Percentiles rank a stretch among this genome's conserved stretches.
These are phyloP conservation scores for Ophiothrix spiculata DNA, from an alignment of 35 echinoderm and acorn worm genomes.

Conservation along the genomic window DNA sequence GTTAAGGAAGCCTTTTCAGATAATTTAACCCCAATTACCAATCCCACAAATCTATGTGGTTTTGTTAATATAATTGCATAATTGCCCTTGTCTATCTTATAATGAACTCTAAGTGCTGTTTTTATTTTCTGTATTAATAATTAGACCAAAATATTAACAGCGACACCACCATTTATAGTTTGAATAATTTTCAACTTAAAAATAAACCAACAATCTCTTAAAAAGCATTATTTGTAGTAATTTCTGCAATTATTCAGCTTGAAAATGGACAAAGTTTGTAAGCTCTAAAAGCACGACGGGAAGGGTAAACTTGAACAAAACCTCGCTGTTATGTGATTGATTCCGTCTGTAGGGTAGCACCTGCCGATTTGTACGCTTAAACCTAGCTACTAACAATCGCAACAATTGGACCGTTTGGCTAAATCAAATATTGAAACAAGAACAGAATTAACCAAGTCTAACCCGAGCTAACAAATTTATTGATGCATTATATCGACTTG, in stretches of 20 bases:
- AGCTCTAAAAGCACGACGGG: too few relatives aligned
- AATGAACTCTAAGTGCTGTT: too few relatives aligned
- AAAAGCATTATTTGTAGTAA: too few relatives aligned
- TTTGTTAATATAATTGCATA: too few relatives aligned
- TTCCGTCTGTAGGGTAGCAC: not conserved
- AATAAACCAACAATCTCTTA: too few relatives aligned
- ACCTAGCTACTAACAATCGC: not conserved
- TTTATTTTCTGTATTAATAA: too few relatives aligned
- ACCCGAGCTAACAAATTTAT: not conserved
- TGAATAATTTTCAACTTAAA: too few relatives aligned
- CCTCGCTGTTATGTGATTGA: not conserved
- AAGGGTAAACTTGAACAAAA: not conserved
- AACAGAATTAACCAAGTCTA: not conserved
- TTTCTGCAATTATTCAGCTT: too few relatives aligned
- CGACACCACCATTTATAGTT: too few relatives aligned
- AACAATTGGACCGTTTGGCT: slow-evolving; percentile 5
- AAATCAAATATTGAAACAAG: slow-evolving; percentile 2
- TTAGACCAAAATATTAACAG: too few relatives aligned
- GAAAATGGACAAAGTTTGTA: too few relatives aligned
- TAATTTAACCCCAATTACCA: not conserved
- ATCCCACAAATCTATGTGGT: not conserved
- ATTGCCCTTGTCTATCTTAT: too few relatives aligned
- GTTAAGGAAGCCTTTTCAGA: not conserved
- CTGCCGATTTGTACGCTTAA: slow-evolving; percentile 4
- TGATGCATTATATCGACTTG: not conserved